Conservation (phyloP, 1,140 invertebrate species). For the Zaprionus inermis region DNA sequence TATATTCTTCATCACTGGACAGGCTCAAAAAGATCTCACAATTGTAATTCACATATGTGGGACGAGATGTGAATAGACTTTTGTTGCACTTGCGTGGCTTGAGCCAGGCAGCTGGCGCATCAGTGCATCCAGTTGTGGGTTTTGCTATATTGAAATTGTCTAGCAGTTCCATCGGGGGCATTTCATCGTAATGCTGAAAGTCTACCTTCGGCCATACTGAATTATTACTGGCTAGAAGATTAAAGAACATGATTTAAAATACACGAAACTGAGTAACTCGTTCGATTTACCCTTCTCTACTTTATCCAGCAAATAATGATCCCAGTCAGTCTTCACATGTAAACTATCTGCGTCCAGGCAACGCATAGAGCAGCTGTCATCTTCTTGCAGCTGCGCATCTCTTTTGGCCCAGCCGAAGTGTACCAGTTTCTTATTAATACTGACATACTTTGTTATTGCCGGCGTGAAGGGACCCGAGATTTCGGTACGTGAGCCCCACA, state of each 20-base stretch:
- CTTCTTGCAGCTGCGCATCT: neutral
- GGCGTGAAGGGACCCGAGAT: constrained; percentile 53
- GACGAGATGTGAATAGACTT: constrained; percentile 84
- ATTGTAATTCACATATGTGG: constrained; percentile 87
- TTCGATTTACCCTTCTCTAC: neutral
- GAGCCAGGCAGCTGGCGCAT: constrained; percentile 53
- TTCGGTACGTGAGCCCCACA: constrained; percentile 41
- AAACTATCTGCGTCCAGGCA: neutral
- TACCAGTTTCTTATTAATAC: constrained; percentile 47
- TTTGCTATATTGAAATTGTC: constrained; percentile 32
- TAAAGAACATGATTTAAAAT: neutral
- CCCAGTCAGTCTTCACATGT: neutral
- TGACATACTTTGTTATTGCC: constrained; percentile 33
- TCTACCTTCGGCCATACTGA: neutral
- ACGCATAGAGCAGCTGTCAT: neutral
- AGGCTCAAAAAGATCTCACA: constrained; percentile 86
- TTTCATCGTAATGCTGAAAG: constrained; percentile 45
- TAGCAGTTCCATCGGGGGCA: constrained; percentile 51
- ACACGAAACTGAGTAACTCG: neutral
- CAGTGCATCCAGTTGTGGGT: constrained; percentile 30
- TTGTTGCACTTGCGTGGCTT: constrained; percentile 55
- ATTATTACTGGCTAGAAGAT: neutral
- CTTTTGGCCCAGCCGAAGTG: constrained; percentile 16
- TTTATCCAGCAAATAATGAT: neutral
- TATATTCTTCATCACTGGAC: constrained; percentile 77